Evolutionary conservation across 2,888 invertebrate species (phyloP).

Genomic region (Adineta ricciae): DNA sequence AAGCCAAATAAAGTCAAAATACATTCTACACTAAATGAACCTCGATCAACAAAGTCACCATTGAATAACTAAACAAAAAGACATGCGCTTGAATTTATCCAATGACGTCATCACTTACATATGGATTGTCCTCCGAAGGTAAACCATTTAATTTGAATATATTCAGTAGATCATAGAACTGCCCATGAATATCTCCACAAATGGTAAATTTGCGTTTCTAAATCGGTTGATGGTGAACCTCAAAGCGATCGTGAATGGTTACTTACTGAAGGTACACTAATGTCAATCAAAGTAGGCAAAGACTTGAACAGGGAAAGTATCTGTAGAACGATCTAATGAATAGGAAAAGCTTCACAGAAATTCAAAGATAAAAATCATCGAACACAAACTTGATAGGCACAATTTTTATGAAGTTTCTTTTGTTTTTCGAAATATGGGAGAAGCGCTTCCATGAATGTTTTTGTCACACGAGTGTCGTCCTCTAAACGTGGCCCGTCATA

Average conservation of each 20-base stretch:
- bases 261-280: constrained; percentile 64
- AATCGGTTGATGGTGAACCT: not conserved
- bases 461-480: constrained; percentile 63
- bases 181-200: constrained; percentile 96
- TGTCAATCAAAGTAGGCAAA: constrained; percentile 78
- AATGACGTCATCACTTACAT: constrained; percentile 61
- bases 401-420: constrained; percentile 85
- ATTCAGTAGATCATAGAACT: constrained; percentile 93
- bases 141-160: constrained; percentile 92
- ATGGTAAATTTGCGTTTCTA: constrained; percentile 73
- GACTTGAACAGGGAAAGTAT: constrained; percentile 71
- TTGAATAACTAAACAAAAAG: not conserved
- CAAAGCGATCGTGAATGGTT: too few relatives aligned
- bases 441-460: constrained; percentile 75
- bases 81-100: not conserved
- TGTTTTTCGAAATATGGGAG: constrained; percentile 80
- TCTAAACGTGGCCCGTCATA: constrained; percentile 76
- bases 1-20: constrained; percentile 92
- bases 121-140: constrained; percentile 86
- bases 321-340: constrained; percentile 74
- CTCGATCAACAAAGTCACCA: constrained; percentile 48
- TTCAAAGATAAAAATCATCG: not conserved
- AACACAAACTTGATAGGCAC: constrained; percentile 70
- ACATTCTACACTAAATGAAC: constrained; percentile 97
- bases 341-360: not conserved